phyloP scores from a whole-genome alignment of 2,113 vertebrate genomes.

The Cervus canadensis region DNA sequence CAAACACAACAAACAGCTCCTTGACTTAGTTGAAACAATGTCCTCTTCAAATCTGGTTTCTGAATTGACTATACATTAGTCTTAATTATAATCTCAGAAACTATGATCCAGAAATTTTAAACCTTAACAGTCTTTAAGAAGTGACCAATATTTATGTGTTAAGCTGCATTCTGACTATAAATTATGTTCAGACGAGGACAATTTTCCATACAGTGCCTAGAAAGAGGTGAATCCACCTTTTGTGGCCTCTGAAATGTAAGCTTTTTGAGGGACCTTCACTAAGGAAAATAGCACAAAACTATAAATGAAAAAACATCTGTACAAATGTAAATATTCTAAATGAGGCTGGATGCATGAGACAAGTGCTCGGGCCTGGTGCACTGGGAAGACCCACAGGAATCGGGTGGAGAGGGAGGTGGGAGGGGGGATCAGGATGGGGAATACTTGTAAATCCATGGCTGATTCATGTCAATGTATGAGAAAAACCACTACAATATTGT shows the following conservation, averaged over 20 bases:
- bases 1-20: not conserved
- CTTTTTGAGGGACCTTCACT: not conserved
- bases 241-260: not conserved
- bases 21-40: not conserved
- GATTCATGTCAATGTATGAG: too few species aligned
- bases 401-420: too few species aligned
- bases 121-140: constrained; percentile 15
- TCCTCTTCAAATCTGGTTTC: not conserved
- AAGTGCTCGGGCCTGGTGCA: too few species aligned
- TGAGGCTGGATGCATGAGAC: not conserved
- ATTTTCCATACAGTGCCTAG: constrained; percentile 19
- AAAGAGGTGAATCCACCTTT: constrained; percentile 5
- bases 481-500: too few species aligned
- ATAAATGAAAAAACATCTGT: constrained; percentile 10
- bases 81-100: constrained; percentile 12
- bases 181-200: not conserved
- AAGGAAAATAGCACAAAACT: not conserved
- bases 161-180: not conserved
- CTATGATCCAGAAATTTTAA: constrained; percentile 40
- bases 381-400: too few species aligned
- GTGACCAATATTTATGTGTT: not conserved
- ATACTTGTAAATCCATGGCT: too few species aligned
- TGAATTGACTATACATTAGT: not conserved
- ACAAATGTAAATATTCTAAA: constrained; percentile 20
- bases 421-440: too few species aligned